Evolutionary conservation across 92 coral and sea anemone genomes (phyloP), one percentile per base, ranked within the genome.

Genomic region (Epizoanthus illoricatus): DNA sequence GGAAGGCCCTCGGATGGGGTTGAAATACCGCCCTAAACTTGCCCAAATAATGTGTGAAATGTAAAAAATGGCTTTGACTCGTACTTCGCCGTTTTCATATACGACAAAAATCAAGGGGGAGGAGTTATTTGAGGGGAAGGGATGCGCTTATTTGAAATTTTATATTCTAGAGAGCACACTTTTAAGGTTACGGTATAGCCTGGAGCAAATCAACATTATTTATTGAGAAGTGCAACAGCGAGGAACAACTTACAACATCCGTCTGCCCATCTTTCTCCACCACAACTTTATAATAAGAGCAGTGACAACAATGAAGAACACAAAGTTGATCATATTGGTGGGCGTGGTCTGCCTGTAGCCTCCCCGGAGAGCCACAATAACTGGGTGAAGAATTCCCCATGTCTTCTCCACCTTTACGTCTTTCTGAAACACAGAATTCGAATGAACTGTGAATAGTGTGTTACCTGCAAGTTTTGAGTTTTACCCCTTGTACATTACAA

Each of bases 241-340:
- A 11, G 12, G 16, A 21, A 8, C 56, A 24, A 80, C 94, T 92
- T 52, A 94, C 98, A 91, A 80, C 55, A 90, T 76, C 47, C 79
- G 80, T 45, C 79, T 84, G 18, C 98, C 97, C 65, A 87, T 88
- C 80, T 82, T 90, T 57, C 93, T 94, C 98, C 98, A 94, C 98
- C 98, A 94, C 40, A 89, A 83, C 76, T 92, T 94, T 55, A 91
- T 75, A 17, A 89, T 81, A 36, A 92, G 89, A 61, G 86, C 69
- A 58, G 88, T 76, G 65, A 90, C 85, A 12, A 84, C 94, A 5
- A 75, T 66, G 73, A 90, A 92, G 42, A 92, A 85, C 24, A 92
- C 68, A 13, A 72, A 49, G 73, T 86, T 90, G 70, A 92, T 92
- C 24, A 92, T 65, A 62, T 89, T 92, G 7, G 89, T 74, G 7